These are phyloP conservation scores for Nasonia giraulti DNA, from an alignment of 1,140 invertebrate species.

Conservation along the genomic window DNA sequence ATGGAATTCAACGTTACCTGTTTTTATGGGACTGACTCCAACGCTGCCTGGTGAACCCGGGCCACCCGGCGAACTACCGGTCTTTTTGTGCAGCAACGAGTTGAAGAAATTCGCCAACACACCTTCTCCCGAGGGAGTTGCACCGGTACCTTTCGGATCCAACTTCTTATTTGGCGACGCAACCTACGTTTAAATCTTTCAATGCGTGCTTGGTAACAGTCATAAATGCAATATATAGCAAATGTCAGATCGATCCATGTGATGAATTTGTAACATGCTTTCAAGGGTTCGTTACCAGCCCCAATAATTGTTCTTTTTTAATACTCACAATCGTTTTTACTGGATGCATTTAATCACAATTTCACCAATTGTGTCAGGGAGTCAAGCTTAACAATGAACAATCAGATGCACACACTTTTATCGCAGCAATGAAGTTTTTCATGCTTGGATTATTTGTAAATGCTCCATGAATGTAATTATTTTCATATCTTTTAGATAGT, in stretches of 20 bases:
- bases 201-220: slow-evolving; percentile 53
- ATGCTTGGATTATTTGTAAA: slow-evolving; percentile 29
- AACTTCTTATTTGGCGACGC: slow-evolving; percentile 72
- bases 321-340: slow-evolving; percentile 41
- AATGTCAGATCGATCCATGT: slow-evolving; percentile 52
- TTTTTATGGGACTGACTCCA: slow-evolving; percentile 67
- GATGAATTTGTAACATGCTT: slow-evolving; percentile 50
- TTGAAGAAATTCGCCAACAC: slow-evolving; percentile 99
- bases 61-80: slow-evolving; percentile 77
- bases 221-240: slow-evolving; percentile 34
- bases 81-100: slow-evolving; percentile 95
- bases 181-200: slow-evolving; percentile 63
- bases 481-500: not conserved
- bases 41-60: slow-evolving; percentile 71
- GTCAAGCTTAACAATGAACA: slow-evolving; percentile 46
- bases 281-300: slow-evolving; percentile 23
- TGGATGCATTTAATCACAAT: slow-evolving; percentile 35
- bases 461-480: not conserved
- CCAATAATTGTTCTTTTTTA: slow-evolving; percentile 10
- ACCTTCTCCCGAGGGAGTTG: slow-evolving; percentile 88
- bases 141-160: slow-evolving; percentile 69
- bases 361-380: slow-evolving; percentile 21
- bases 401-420: slow-evolving; percentile 32
- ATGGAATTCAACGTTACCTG: slow-evolving; percentile 56
- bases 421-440: slow-evolving; percentile 8